Evolutionary conservation across 2,888 invertebrate species (phyloP).

Genomic region (Ophion ellenae): DNA sequence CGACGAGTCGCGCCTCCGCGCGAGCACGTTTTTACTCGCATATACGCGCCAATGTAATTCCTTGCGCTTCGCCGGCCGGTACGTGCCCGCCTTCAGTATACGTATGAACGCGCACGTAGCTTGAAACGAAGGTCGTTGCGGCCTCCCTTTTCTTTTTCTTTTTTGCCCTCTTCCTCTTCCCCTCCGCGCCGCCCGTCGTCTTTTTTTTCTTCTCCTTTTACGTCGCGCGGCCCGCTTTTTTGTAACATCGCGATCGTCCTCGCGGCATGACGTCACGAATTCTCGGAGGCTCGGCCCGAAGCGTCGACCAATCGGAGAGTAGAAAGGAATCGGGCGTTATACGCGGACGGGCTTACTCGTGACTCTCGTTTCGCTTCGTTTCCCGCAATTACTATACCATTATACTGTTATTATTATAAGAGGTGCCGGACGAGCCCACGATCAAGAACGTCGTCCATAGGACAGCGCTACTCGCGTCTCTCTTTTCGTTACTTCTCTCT

Average conservation of each 20-base stretch:
- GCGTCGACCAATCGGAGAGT: slow-evolving; percentile 73
- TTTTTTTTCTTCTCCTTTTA: not conserved
- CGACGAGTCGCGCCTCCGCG: slow-evolving; percentile 12
- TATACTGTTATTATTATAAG: slow-evolving; percentile 44
- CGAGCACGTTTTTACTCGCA: not conserved
- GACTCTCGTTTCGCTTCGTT: slow-evolving; percentile 48
- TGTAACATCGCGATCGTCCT: not conserved
- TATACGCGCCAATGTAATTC: slow-evolving; percentile 9
- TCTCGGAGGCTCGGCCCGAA: slow-evolving; percentile 75
- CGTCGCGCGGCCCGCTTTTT: slow-evolving; percentile 4
- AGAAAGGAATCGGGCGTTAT: slow-evolving; percentile 71
- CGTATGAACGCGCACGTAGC: slow-evolving; percentile 12
- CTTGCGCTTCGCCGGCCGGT: slow-evolving; percentile 8
- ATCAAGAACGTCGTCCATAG: slow-evolving; percentile 36
- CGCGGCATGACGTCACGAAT: slow-evolving; percentile 54
- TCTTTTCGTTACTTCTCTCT: not conserved
- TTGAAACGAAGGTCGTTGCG: slow-evolving; percentile 69
- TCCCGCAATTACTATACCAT: slow-evolving; percentile 55
- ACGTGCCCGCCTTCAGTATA: not conserved
- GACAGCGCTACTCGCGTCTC: slow-evolving; percentile 53
- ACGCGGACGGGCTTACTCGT: not conserved
- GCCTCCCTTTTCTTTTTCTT: slow-evolving; percentile 48
- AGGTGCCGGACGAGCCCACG: slow-evolving; percentile 52
- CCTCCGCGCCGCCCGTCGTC: not conserved
- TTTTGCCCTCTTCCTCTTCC: not conserved